A percentile compares a stretch with the other conserved stretches of the same genome.
Evolutionary conservation across 2,113 vertebrate species (phyloP).

Genomic region (Ascaphus truei): DNA sequence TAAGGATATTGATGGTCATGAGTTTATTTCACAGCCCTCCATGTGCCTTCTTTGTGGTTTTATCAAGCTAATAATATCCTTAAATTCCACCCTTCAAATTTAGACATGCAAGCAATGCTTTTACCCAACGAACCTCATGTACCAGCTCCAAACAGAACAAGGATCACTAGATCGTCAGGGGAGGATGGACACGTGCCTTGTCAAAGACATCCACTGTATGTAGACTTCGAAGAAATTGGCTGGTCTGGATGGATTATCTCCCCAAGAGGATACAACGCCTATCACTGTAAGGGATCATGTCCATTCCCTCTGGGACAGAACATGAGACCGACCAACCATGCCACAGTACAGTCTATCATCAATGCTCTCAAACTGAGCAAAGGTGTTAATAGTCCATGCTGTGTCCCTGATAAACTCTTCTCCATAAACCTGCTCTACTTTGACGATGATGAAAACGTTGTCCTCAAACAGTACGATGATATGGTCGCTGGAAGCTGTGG

Average conservation of each 20-base stretch:
- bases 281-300: slow-evolving; percentile 76
- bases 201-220: slow-evolving; percentile 68
- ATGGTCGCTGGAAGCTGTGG: slow-evolving; percentile 81
- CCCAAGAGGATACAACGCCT: slow-evolving; percentile 74
- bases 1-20: no score
- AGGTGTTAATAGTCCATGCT: slow-evolving; percentile 67
- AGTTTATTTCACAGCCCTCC: no score
- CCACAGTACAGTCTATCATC: slow-evolving; percentile 78
- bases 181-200: slow-evolving; percentile 51
- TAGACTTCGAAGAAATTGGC: slow-evolving; percentile 79
- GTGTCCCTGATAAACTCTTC: slow-evolving; percentile 77
- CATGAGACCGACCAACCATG: slow-evolving; percentile 77
- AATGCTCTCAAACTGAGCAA: slow-evolving; percentile 72
- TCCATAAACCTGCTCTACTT: slow-evolving; percentile 79
- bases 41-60: neutral
- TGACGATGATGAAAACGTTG: slow-evolving; percentile 76
- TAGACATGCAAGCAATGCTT: slow-evolving; percentile 19
- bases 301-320: slow-evolving; percentile 74
- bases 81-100: slow-evolving; percentile 40
- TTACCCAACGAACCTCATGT: slow-evolving; percentile 43
- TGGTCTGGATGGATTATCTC: slow-evolving; percentile 81
- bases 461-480: slow-evolving; percentile 76
- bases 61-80: neutral
- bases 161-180: slow-evolving; percentile 55
- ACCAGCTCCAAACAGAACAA: slow-evolving; percentile 33